Evolutionary conservation across 53 echinoderm and acorn worm genomes (phyloP).

Genomic region (Paelopatides confundens): DNA sequence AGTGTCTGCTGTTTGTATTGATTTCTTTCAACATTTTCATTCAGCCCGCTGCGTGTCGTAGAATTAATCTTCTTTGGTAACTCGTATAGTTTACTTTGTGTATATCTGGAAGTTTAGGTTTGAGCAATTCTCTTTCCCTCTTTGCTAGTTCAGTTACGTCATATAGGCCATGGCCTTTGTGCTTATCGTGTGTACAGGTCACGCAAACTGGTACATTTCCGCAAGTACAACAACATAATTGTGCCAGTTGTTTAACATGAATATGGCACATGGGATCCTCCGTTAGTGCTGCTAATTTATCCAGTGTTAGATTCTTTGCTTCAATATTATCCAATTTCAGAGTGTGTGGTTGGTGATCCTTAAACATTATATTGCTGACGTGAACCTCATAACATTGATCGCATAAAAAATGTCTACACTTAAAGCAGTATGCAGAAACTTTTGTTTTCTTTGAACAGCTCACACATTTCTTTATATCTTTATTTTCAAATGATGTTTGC

Average conservation of each 20-base stretch:
- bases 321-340: neutral
- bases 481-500: neutral
- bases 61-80: neutral
- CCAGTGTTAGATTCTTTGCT: neutral
- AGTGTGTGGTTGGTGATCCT: neutral
- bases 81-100: neutral
- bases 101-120: neutral
- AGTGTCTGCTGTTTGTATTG: neutral
- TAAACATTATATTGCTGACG: neutral
- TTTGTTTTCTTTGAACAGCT: neutral
- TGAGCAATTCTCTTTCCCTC: neutral
- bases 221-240: slow-evolving; percentile 6
- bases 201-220: neutral
- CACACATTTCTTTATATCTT: neutral
- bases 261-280: slow-evolving; percentile 3
- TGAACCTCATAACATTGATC: neutral
- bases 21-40: neutral
- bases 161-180: slow-evolving; percentile 9
- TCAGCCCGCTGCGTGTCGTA: neutral
- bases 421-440: slow-evolving; percentile 15
- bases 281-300: slow-evolving; percentile 4
- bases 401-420: slow-evolving; percentile 12
- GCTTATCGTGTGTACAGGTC: slow-evolving; percentile 2
- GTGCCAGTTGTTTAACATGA: neutral
- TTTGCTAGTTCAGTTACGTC: neutral